phyloP scores from a whole-genome alignment of 1,140 invertebrate species.

The Papilio glaucus region DNA sequence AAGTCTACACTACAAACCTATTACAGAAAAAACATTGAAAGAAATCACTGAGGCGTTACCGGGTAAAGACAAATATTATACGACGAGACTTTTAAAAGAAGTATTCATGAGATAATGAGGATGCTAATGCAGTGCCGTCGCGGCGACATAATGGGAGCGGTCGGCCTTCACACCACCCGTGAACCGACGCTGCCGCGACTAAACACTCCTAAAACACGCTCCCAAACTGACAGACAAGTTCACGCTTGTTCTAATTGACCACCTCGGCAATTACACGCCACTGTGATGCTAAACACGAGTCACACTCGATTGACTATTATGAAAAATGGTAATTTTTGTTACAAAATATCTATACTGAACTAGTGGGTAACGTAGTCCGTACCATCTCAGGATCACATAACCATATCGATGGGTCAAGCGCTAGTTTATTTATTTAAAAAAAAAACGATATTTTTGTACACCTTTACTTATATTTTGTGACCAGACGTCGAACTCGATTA shows the following conservation, averaged over 20 bases:
- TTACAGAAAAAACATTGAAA: conserved; percentile 13
- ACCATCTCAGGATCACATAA: background rate
- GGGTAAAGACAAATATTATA: background rate
- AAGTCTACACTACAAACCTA: background rate
- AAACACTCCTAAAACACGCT: conserved; percentile 51
- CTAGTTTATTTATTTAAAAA: background rate
- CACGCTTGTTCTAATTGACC: conserved; percentile 78
- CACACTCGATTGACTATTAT: conserved; percentile 66
- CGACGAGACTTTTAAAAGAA: conserved; percentile 46
- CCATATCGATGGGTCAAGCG: too few relatives aligned
- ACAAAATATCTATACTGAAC: conserved; percentile 19
- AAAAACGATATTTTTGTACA: background rate
- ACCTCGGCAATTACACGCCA: conserved; percentile 64
- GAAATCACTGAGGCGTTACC: conserved; percentile 18
- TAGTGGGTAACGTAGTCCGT: too few relatives aligned
- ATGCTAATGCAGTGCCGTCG: conserved; percentile 68
- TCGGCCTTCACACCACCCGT: conserved; percentile 72
- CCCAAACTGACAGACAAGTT: conserved; percentile 72
- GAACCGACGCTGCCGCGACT: conserved; percentile 50
- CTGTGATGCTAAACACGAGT: conserved; percentile 62
- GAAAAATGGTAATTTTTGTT: conserved; percentile 52
- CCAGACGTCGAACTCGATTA: conserved; percentile 42
- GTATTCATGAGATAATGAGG: conserved; percentile 74
- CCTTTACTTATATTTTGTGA: conserved; percentile 37
- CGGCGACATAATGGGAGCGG: conserved; percentile 63